These are phyloP conservation scores for Abrostola tripartita DNA, from an alignment of 2,888 invertebrate species.

Conservation along the genomic window DNA sequence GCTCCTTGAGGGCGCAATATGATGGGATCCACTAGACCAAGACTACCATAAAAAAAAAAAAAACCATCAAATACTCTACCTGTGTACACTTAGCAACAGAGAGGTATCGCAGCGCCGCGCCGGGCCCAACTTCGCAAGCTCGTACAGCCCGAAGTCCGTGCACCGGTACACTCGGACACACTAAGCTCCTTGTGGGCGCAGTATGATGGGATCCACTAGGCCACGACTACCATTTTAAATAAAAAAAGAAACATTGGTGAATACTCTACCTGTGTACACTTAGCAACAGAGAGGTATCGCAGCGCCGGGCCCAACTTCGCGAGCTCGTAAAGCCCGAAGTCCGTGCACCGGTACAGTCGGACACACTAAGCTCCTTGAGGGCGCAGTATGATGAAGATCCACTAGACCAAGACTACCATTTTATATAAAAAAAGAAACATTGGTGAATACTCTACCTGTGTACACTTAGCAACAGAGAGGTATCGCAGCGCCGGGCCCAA, in stretches of 20 bases:
- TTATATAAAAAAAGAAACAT: too few species aligned
- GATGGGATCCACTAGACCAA: slow-evolving; percentile 96
- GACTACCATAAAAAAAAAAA: too few species aligned
- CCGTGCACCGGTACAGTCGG: slow-evolving; percentile 96
- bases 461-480: slow-evolving; percentile 97
- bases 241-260: too few species aligned
- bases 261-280: slow-evolving; percentile 95
- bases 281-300: slow-evolving; percentile 97
- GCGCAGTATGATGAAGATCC: slow-evolving; percentile 96
- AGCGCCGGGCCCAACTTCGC: slow-evolving; percentile 96
- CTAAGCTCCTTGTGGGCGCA: slow-evolving; percentile 96
- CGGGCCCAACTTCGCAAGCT: slow-evolving; percentile 95
- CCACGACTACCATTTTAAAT: too few species aligned
- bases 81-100: slow-evolving; percentile 98
- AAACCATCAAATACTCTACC: too few species aligned
- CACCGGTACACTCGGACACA: slow-evolving; percentile 96
- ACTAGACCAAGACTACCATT: too few species aligned
- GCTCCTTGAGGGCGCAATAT: slow-evolving; percentile 95
- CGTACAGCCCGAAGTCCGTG: slow-evolving; percentile 97
- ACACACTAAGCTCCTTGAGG: slow-evolving; percentile 95
- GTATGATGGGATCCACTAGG: slow-evolving; percentile 96
- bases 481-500: slow-evolving; percentile 96
- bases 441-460: too few species aligned
- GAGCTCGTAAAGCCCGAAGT: slow-evolving; percentile 96
- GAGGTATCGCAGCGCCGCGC: slow-evolving; percentile 96